Evolutionary conservation across 2,113 vertebrate genomes (phyloP).

Genomic region (Microcebus tavaratra): DNA sequence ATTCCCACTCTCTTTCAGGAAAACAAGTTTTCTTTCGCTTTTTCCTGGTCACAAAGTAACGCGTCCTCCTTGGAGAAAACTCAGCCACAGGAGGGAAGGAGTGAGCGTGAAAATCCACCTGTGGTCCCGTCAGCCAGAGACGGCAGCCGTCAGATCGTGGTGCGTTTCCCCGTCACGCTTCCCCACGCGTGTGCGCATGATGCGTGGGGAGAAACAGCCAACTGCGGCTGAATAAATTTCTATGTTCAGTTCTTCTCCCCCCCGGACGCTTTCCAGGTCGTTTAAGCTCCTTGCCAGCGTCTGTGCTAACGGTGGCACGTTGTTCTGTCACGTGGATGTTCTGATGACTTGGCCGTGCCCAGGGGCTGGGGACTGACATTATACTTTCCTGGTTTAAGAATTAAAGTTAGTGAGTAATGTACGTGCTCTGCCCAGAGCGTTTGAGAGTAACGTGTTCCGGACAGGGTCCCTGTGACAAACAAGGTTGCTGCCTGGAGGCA

Average conservation of each 20-base stretch:
- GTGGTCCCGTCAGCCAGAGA: neutral
- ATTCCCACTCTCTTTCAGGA: neutral
- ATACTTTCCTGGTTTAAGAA: too few species aligned
- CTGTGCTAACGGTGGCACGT: neutral
- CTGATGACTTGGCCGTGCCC: neutral
- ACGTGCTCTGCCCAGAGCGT: too few species aligned
- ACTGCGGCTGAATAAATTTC: neutral
- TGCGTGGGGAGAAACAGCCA: neutral
- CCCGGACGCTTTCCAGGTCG: neutral
- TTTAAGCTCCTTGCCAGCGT: neutral
- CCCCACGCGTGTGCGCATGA: neutral
- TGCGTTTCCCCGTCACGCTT: neutral
- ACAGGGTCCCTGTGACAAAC: too few species aligned
- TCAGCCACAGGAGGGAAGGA: neutral
- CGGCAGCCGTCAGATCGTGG: neutral
- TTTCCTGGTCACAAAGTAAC: neutral
- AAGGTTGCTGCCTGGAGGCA: too few species aligned
- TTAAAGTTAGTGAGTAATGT: too few species aligned
- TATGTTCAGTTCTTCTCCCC: too few species aligned
- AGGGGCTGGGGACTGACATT: too few species aligned
- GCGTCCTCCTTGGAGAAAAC: neutral
- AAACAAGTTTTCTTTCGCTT: neutral
- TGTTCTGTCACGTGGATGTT: too few species aligned
- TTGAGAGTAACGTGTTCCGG: too few species aligned
- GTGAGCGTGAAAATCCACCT: neutral